phyloP scores from a whole-genome alignment of 2,888 invertebrate genomes.

The Diaphora mendica region DNA sequence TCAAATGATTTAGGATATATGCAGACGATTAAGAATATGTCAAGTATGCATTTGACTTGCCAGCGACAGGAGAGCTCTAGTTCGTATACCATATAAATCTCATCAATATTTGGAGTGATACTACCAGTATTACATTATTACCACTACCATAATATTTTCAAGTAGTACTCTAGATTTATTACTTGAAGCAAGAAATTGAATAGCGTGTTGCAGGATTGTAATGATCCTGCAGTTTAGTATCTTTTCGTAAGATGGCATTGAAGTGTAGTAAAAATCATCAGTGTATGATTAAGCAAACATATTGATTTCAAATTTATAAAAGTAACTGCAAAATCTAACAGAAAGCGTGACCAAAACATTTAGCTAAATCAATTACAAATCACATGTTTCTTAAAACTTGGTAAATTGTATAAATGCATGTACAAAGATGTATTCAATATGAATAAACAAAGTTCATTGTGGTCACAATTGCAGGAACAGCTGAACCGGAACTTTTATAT shows the following conservation, averaged over 20 bases:
- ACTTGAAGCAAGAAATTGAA: too few relatives aligned
- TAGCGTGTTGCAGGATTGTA: too few relatives aligned
- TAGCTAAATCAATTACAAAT: constrained; percentile 7
- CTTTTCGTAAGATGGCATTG: too few relatives aligned
- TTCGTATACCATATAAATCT: neutral
- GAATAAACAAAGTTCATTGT: constrained; percentile 13
- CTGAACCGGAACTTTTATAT: neutral
- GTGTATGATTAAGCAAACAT: neutral
- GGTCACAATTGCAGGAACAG: neutral
- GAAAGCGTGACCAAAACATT: neutral
- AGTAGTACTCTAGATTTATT: too few relatives aligned
- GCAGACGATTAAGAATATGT: neutral
- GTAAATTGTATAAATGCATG: neutral
- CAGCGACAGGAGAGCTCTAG: neutral
- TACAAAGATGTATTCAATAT: constrained; percentile 10
- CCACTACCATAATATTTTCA: too few relatives aligned
- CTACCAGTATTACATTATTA: too few relatives aligned
- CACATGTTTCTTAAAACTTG: neutral
- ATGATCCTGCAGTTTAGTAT: too few relatives aligned
- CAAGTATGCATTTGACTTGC: neutral
- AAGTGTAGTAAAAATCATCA: too few relatives aligned
- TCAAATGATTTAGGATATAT: too few relatives aligned
- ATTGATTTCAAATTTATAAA: neutral
- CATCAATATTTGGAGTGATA: neutral
- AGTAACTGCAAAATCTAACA: too few relatives aligned